Base-by-base conservation (phyloP, 2,888 invertebrate species). In the Andrena dorsata region DNA sequence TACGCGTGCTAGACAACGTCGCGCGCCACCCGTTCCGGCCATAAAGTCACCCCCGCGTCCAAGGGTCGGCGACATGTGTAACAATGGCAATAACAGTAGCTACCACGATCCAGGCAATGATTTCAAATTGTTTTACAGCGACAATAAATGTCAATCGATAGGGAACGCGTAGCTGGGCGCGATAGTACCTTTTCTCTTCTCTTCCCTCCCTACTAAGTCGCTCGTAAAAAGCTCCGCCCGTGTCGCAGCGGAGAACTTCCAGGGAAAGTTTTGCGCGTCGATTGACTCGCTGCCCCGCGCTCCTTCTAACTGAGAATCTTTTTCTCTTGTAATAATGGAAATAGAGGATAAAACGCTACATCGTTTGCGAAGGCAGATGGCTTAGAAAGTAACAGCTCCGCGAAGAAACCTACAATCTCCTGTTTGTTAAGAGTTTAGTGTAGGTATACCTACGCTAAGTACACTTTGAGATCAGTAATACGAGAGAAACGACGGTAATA, bases 91-190 rank as follows among this genome's bases (percentile, higher is more conserved):
- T 90, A 90, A 90, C 87, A 85, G 86, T 87, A 86, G 88, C 80
- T 74, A 51, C 77, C 58, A 26, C 85, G 86, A 87, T 84, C 83
- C 77, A 66, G 65, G 64, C 82, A 87, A 87, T 88, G 84, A 90
- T 85, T 90, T 82, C 84, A 75, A 86, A 90, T 90, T 89, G 89
- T 89, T 91, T 88, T 88, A 87, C 89, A 86, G 64, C 75, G 78
- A 80, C 80, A 85, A 85, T 91, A 89, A 91, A 90, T 86, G 89
- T 88, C 90, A 87, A 80, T 74, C 75, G 86, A 85, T 76, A 71
- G 7, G 41, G 68, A 47, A 69, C 64, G 51, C 60, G 56, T 56
- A 41, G 16, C 74, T 8, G 30, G 47, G 23, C 32, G 7, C 32
- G 56, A 30, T 2, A 16, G 2, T 16, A 4, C 28, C 26, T 10